phyloP scores from a whole-genome alignment of 2,888 invertebrate genomes.

The Caenorhabditis parvicauda region DNA sequence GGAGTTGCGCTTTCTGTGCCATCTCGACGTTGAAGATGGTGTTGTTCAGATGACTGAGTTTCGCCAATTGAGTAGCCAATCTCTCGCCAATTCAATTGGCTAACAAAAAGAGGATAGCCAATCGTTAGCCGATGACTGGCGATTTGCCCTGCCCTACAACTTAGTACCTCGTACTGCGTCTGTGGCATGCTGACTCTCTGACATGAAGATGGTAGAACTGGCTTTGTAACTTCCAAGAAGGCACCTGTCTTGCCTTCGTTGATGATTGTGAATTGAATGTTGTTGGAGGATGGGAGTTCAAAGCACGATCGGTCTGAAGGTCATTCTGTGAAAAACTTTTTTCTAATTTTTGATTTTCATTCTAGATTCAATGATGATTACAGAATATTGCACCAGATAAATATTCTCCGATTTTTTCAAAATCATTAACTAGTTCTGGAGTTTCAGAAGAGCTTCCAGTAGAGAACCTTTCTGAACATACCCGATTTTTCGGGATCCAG shows the following conservation, averaged over 20 bases:
- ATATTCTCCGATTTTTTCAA: not conserved
- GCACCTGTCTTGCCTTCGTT: conserved; percentile 60
- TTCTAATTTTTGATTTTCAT: not conserved
- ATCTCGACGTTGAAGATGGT: no score
- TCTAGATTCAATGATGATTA: not conserved
- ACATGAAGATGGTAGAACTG: conserved; percentile 37
- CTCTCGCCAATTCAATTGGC: no score
- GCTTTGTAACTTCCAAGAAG: conserved; percentile 39
- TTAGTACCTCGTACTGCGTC: conserved; percentile 53
- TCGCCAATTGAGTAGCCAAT: no score
- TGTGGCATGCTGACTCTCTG: conserved; percentile 51
- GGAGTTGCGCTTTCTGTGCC: no score
- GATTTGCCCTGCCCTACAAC: no score
- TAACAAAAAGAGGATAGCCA: no score
- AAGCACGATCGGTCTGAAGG: conserved; percentile 54
- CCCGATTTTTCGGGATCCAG: no score
- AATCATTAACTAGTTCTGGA: not conserved
- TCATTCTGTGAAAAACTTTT: not conserved
- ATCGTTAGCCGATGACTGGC: no score
- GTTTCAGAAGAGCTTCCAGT: no score
- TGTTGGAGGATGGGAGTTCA: conserved; percentile 48
- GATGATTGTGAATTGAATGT: conserved; percentile 53
- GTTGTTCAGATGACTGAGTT: no score
- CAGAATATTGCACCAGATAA: not conserved
- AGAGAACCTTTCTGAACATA: no score